Evolutionary conservation across 1,140 invertebrate genomes (phyloP), one percentile per base, ranked within the genome.

Genomic region (Drosophila gunungcola): DNA sequence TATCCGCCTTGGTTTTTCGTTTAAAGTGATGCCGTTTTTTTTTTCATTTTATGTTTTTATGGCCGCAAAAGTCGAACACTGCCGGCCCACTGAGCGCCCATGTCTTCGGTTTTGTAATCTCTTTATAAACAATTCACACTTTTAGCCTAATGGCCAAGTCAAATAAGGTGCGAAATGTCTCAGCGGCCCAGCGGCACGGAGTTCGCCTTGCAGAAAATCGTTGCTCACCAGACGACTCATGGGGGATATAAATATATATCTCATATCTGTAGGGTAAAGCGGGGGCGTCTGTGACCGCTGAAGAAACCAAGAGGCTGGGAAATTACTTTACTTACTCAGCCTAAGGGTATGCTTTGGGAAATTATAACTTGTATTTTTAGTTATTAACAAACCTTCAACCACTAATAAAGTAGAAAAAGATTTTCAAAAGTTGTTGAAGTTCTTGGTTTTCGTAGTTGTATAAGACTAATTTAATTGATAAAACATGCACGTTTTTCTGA

Each of bases 111-210:
- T 90, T 90, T 83, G 85, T 90, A 91, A 91, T 91, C 88, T 84
- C 77, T 84, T 91, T 91, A 91, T 88, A 91, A 88, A 89, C 83
- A 91, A 91, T 91, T 91, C 80, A 78, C 89, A 91, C 89, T 77
- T 91, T 79, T 63, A 62, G 74, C 62, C 74, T 91, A 91, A 91
- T 91, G 74, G 74, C 65, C 49, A 76, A 63, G 63, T 80, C 69
- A 91, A 91, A 91, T 89, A 89, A 91, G 83, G 89, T 89, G 89
- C 76, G 81, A 91, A 91, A 72, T 91, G 80, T 75, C 68, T 68
- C 81, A 53, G 49, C 39, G 80, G 72, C 68, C 64, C 81, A 53
- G 52, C 39, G 46, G 46, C 11, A 43, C 34, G 45, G 53, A 60
- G 67, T 60, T 73, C 11, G 55, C 54, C 69, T 60, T 43, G 61